Base-by-base conservation (phyloP, 1,140 invertebrate genomes). In the Tribolium castaneum region DNA sequence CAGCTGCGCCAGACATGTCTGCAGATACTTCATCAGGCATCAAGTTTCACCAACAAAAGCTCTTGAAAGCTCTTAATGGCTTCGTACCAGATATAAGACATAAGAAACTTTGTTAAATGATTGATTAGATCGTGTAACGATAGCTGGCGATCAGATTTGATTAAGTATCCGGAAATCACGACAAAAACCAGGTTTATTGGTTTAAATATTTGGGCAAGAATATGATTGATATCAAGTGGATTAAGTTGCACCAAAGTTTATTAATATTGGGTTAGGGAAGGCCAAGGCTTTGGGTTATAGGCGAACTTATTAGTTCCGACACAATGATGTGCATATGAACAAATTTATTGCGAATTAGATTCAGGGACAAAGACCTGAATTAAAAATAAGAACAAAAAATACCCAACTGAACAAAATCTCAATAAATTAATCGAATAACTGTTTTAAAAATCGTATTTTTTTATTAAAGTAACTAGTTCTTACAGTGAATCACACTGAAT, bases 21-120 rank as follows among this genome's bases (percentile, higher is more conserved):
- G 59, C 45, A 66, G 59, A 66, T 66, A 66, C 59, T 66, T 66
- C 30, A 66, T 66, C 59, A 66, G 30, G 59, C 59, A 66, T 66
- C 59, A 66, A 66, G 59, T 66, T 66, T 66, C 59, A 30, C 59
- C 25, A 66, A 66, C 59, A 66, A 66, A 66, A 66, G 59, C 59
- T 66, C 59, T 66, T 66, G 59, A 66, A 66, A 66, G 59, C 59
- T 35, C 59, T 66, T 66, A 66, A 66, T 66, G 59, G 59, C 59
- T 66, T 66, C n/a, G 59, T 35, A 66, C 59, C 59, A 66, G 59
- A 66, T 66, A 66, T 59, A 59, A 59, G 54, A 59, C 54, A 59
- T 66, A 66, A 30, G 59, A 66, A 66, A 66, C 59, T 66, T 66
- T 30, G 59, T 66, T 12, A 34, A 66, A 66, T 66, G 59, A 66